Evolutionary conservation across 2,797 vertebrate genomes (phyloP).

Genomic region (Xiphophorus birchmanni): DNA sequence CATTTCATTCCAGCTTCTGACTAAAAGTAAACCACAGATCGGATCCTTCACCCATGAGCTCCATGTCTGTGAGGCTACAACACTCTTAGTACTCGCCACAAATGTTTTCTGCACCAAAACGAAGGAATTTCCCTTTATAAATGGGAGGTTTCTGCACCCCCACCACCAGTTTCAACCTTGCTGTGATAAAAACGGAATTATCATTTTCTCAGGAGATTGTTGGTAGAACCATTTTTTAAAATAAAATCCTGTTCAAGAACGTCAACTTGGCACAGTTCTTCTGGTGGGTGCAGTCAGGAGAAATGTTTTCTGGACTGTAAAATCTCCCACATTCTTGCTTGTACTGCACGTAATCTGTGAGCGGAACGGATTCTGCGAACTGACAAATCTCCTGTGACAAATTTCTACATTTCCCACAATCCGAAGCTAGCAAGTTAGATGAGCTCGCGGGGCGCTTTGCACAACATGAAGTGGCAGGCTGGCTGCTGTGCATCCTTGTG

Average conservation of each 20-base stretch:
- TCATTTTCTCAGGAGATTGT: background rate
- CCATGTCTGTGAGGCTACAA: background rate
- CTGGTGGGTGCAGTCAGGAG: no score
- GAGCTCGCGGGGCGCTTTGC: no score
- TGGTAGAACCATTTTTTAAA: background rate
- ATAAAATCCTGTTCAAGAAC: background rate
- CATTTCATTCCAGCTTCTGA: constrained; percentile 3
- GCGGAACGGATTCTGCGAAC: no score
- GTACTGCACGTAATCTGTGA: no score
- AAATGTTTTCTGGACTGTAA: background rate
- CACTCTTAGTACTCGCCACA: background rate
- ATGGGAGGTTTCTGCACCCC: background rate
- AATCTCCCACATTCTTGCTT: background rate
- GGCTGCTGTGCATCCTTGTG: no score
- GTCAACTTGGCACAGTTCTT: no score
- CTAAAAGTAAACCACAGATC: background rate
- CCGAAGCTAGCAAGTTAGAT: no score
- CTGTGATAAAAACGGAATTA: background rate
- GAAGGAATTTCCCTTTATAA: background rate
- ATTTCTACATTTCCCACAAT: no score
- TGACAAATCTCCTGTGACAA: no score
- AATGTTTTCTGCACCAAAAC: background rate
- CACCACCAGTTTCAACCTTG: background rate
- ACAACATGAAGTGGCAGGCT: no score
- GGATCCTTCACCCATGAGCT: no score